Percentiles rank a stretch among this genome's conserved stretches.
Conservation (phyloP, 2,797 vertebrate genomes). For the Lepilemur ruficaudatus region DNA sequence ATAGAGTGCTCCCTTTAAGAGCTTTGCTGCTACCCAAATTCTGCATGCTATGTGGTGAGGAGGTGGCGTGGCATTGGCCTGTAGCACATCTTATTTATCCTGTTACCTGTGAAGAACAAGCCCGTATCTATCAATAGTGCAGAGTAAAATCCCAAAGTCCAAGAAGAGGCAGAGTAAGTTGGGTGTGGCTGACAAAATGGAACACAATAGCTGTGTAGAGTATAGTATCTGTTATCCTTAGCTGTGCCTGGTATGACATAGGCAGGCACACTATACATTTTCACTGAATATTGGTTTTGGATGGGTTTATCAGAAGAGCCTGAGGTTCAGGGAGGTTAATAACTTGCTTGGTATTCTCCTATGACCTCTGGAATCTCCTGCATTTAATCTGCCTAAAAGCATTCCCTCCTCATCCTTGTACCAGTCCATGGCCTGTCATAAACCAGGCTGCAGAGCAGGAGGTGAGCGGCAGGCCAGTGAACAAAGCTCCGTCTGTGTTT, state of each 20-base stretch:
- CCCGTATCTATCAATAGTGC: neutral
- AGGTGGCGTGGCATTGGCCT: neutral
- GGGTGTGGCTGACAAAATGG: neutral
- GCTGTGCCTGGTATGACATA: neutral
- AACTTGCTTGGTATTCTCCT: neutral
- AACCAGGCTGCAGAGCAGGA: no score
- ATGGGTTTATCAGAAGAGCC: neutral
- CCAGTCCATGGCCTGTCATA: no score
- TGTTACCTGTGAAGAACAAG: neutral
- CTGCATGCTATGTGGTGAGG: neutral
- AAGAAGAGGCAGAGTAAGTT: neutral
- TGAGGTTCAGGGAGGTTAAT: neutral
- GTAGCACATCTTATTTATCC: neutral
- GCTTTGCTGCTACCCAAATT: neutral
- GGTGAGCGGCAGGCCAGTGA: no score
- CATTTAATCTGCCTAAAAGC: neutral
- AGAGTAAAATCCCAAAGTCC: neutral
- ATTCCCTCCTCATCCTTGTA: neutral
- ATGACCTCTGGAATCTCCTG: neutral
- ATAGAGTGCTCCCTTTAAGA: neutral
- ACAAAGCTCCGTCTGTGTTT: neutral
- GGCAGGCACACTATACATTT: neutral
- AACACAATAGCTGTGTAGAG: neutral
- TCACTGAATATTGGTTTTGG: neutral
- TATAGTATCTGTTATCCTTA: neutral